Evolutionary conservation across 2,113 vertebrate genomes (phyloP).

Genomic region (Sturnus vulgaris): DNA sequence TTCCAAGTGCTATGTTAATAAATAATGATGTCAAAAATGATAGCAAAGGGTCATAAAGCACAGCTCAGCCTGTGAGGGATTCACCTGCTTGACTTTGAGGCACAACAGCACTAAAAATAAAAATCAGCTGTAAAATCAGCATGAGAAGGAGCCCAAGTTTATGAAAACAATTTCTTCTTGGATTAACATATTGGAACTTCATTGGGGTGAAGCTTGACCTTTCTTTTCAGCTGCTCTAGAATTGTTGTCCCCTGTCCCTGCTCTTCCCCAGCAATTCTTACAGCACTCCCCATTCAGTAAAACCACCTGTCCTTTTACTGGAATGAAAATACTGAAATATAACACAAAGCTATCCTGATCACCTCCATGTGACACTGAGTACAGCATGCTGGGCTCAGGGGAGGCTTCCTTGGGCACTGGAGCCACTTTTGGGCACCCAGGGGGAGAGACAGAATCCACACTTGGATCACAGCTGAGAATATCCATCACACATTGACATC

Average conservation of each 20-base stretch:
- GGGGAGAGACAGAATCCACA: not conserved
- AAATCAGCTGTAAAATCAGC: not conserved
- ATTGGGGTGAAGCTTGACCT: not conserved
- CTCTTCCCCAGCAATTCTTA: not conserved
- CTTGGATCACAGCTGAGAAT: not conserved
- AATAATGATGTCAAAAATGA: not conserved
- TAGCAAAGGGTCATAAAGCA: not conserved
- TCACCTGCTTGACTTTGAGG: not conserved
- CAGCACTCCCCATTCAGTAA: too few relatives aligned
- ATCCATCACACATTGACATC: not conserved
- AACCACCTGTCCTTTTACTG: not conserved
- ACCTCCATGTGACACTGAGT: accelerated
- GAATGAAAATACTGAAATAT: not conserved
- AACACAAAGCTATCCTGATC: too few relatives aligned
- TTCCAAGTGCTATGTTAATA: not conserved
- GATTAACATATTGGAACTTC: not conserved
- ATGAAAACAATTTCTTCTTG: not conserved
- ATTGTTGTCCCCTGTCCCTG: not conserved
- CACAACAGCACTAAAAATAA: not conserved
- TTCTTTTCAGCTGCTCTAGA: not conserved
- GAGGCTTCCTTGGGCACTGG: not conserved
- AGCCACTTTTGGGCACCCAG: not conserved
- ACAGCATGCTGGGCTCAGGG: not conserved
- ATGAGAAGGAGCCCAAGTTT: not conserved
- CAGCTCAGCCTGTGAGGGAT: not conserved